Base-by-base conservation (phyloP, 2,113 vertebrate species). In the Tyto alba region DNA sequence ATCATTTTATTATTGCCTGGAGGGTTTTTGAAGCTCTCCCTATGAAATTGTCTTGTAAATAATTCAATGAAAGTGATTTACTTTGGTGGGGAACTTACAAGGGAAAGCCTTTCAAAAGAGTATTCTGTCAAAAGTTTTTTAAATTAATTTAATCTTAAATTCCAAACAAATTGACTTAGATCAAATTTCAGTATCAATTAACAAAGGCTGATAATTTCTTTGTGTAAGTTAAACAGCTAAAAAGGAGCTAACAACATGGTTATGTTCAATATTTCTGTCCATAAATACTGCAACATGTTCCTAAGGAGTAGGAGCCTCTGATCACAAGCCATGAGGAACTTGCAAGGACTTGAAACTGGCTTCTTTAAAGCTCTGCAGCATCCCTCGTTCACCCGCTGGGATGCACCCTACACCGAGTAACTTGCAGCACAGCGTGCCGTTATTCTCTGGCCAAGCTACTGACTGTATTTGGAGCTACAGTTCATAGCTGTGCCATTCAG, bases 1-100 rank as follows among this genome's bases (percentile, higher is more conserved):
- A 97, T 97, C 95, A 97, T 97, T 97, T 97, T 97, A 95, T 97
- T 97, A 96, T 95, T 96, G 97, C 97, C 97, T 94, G 60, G 85
- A 97, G 96, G 96, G 90, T n/a, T 98, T 98, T 93, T 94, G 93
- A 97, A 97, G 90, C 95, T 97, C 95, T 96, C 89, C 96, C 95
- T 97, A 95, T 97, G 96, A 97, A 97, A 97, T 95, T 96, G 93
- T 94, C 95, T 96, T 17, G 56, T 97, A 96, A 98, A 97, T 98
- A 97, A 97, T 98, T 97, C 96, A 98, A 94, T 88, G 93, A 38
- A 63, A 97, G 93, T 96, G 95, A 97, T 97, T 97, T 97, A 95
- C 95, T 97, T 95, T 50, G 95, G 83, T 96, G 87, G 60, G 47
- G 84, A 93, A 85, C 88, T 88, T 95, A 66, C 50, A 94, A 73